Evolutionary conservation across 23 tunicate species (phyloP).

Genomic region (Botrylloides violaceus): DNA sequence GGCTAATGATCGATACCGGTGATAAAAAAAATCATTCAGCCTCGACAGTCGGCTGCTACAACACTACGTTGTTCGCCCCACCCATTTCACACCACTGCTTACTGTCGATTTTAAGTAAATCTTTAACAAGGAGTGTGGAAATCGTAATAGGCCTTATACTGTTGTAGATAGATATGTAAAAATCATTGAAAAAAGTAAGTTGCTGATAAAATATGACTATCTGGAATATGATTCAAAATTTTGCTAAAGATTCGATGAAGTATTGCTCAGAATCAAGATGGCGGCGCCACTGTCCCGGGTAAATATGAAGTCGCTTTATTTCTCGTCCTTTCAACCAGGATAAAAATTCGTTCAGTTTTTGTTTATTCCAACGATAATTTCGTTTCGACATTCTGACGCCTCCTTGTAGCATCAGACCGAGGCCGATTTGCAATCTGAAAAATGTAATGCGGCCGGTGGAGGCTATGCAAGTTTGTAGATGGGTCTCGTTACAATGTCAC

Average conservation of each 20-base stretch:
- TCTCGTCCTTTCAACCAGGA: constrained; percentile 1
- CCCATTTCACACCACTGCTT: no score
- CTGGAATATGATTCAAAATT: constrained; percentile 9
- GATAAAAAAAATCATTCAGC: no score
- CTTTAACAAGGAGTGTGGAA: no score
- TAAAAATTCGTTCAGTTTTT: constrained; percentile 23
- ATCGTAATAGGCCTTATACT: no score
- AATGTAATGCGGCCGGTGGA: not conserved
- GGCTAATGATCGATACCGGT: no score
- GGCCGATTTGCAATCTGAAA: constrained; percentile 33
- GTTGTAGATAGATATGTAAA: no score
- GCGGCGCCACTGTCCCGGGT: constrained; percentile 27
- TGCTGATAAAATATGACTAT: no score
- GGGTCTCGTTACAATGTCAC: not conserved
- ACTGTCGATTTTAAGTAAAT: no score
- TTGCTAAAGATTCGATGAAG: constrained; percentile 11
- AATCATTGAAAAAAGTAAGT: no score
- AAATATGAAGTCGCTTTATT: constrained; percentile 26
- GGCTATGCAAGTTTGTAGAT: no score
- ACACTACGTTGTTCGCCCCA: no score
- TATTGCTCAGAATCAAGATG: constrained; percentile 4
- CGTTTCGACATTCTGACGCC: not conserved
- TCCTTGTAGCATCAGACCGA: constrained; percentile 22
- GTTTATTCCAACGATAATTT: constrained; percentile 26
- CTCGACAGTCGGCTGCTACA: no score